Evolutionary conservation across 2,888 invertebrate genomes (phyloP).

Genomic region (Cataglyphis livida): DNA sequence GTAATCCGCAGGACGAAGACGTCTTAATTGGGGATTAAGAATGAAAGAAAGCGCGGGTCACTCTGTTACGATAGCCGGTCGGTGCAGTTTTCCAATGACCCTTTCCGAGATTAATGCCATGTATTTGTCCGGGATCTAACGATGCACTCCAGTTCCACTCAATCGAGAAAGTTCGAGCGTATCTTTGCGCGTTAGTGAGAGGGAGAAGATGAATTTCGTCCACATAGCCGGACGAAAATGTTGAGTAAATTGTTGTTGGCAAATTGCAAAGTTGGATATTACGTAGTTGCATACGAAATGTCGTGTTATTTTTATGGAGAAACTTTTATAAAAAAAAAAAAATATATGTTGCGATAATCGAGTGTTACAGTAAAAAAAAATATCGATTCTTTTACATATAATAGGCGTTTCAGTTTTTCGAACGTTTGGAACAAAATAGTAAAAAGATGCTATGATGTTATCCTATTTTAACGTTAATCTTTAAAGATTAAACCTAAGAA

Average conservation of each 20-base stretch:
- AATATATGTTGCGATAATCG: neutral
- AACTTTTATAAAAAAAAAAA: neutral
- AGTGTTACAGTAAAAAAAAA: neutral
- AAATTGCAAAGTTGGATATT: conserved; percentile 7
- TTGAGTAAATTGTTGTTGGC: conserved; percentile 6
- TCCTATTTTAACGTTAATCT: neutral
- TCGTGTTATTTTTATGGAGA: neutral
- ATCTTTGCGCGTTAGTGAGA: conserved; percentile 34
- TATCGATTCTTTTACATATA: neutral
- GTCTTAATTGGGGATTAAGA: conserved; percentile 80
- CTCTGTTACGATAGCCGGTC: conserved; percentile 72
- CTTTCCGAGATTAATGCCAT: conserved; percentile 45
- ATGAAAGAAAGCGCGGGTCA: conserved; percentile 78
- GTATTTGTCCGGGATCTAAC: conserved; percentile 50
- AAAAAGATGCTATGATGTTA: neutral
- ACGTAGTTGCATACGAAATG: neutral
- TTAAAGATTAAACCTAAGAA: neutral
- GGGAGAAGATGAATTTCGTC: neutral
- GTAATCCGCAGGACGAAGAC: conserved; percentile 74
- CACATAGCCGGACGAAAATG: neutral
- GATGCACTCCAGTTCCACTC: conserved; percentile 41
- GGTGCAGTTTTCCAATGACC: conserved; percentile 43
- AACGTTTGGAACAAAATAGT: neutral
- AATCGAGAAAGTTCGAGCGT: conserved; percentile 40
- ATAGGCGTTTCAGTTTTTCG: neutral